phyloP scores from a whole-genome alignment of 2,888 invertebrate genomes.

The Syritta pipiens region DNA sequence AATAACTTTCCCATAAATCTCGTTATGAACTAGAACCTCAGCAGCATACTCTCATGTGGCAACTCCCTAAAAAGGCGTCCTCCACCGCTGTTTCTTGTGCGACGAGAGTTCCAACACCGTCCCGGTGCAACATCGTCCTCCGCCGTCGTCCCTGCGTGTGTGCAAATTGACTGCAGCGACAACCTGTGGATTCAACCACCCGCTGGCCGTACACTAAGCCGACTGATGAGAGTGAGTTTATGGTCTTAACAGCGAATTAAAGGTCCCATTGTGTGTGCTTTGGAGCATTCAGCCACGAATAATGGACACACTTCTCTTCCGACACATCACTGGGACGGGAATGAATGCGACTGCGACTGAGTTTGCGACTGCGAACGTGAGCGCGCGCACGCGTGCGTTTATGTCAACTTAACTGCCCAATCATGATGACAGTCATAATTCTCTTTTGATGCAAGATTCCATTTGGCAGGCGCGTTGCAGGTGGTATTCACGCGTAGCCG shows the following conservation, averaged over 20 bases:
- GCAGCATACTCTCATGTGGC: background rate
- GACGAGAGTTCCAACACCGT: conserved; percentile 14
- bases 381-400: conserved; percentile 41
- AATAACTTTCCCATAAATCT: background rate
- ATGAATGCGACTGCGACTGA: no score
- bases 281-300: conserved; percentile 4
- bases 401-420: conserved; percentile 64
- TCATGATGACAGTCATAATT: conserved; percentile 67
- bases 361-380: no score
- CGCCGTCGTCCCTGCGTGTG: conserved; percentile 5
- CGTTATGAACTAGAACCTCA: conserved; percentile 48
- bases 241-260: conserved; percentile 35
- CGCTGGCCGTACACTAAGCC: conserved; percentile 24
- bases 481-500: conserved; percentile 54
- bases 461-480: conserved; percentile 53
- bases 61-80: conserved; percentile 32
- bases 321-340: conserved; percentile 59
- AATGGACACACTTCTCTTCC: conserved; percentile 57
- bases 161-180: conserved; percentile 54
- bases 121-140: conserved; percentile 19
- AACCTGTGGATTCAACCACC: conserved; percentile 62
- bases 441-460: conserved; percentile 36
- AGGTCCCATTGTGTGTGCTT: conserved; percentile 38
- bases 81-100: no score
- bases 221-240: conserved; percentile 51